Conservation (phyloP, 1,140 invertebrate genomes). For the Scylla paramamosain region DNA sequence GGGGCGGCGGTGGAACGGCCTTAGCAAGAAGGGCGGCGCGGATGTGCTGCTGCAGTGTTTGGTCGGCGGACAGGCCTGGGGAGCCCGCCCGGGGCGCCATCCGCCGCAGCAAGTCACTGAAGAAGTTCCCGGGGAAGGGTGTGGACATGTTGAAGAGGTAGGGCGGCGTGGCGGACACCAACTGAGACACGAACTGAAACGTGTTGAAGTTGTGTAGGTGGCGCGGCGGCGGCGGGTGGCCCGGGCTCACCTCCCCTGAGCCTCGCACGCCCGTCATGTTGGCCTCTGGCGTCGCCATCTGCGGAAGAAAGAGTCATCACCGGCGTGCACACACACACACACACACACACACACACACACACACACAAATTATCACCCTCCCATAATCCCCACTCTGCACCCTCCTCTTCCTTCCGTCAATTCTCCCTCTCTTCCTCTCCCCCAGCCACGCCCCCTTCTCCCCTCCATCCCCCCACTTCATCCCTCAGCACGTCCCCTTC, state of each 20-base stretch:
- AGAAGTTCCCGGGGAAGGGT: constrained; percentile 77
- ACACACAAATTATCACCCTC: constrained; percentile 33
- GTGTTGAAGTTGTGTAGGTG: constrained; percentile 77
- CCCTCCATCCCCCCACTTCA: neutral
- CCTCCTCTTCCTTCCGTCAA: neutral
- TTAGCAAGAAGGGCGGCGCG: constrained; percentile 76
- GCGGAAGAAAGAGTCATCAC: constrained; percentile 25
- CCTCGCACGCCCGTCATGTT: constrained; percentile 66
- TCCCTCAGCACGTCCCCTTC: neutral
- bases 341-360: constrained; percentile 57
- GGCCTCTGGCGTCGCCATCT: constrained; percentile 77
- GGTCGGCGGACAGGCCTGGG: constrained; percentile 74
- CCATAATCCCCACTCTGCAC: neutral
- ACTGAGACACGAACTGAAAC: constrained; percentile 77
- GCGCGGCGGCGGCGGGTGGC: constrained; percentile 55
- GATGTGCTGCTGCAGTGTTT: constrained; percentile 76
- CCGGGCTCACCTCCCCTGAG: constrained; percentile 55
- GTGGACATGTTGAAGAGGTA: constrained; percentile 77
- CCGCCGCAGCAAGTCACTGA: constrained; percentile 76
- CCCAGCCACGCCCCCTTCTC: neutral
- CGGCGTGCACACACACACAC: constrained; percentile 31
- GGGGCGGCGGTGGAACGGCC: constrained; percentile 72
- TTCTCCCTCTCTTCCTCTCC: neutral
- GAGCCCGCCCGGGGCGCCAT: constrained; percentile 75
- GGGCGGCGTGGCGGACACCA: constrained; percentile 76